phyloP scores from a whole-genome alignment of 2,113 vertebrate genomes.

The Apodemus speciosus region DNA sequence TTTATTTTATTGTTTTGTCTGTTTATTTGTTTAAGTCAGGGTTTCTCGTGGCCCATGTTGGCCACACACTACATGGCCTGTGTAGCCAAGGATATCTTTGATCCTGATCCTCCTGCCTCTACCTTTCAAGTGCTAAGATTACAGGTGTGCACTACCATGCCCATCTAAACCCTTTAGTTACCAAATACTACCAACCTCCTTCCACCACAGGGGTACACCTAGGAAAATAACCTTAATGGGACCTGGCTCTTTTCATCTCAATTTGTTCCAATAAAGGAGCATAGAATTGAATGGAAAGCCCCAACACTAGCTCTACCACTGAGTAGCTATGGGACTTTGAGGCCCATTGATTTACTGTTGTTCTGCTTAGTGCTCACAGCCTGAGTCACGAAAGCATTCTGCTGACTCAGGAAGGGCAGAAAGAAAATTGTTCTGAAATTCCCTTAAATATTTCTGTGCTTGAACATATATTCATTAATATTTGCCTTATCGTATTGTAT shows the following conservation, averaged over 20 bases:
- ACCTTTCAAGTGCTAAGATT: not conserved
- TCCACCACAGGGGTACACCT: not conserved
- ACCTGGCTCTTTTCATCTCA: not conserved
- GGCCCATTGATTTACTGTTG: not conserved
- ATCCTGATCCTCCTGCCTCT: not conserved
- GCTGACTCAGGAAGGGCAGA: not conserved
- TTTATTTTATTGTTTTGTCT: not conserved
- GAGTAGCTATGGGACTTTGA: not conserved
- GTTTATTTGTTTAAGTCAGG: not conserved
- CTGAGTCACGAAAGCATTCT: not conserved
- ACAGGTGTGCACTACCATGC: not conserved
- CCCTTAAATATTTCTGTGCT: slow-evolving; percentile 2
- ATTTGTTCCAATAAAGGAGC: slow-evolving; percentile 29
- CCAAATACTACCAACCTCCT: not conserved
- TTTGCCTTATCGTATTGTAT: slow-evolving; percentile 2
- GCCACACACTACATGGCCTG: not conserved
- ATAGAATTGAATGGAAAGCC: slow-evolving; percentile 10
- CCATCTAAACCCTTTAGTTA: slow-evolving; percentile 3
- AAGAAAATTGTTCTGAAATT: not conserved
- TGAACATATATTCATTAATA: not conserved
- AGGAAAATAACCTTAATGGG: not conserved
- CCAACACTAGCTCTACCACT: not conserved
- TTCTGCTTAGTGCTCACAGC: not conserved
- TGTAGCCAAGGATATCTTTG: not conserved
- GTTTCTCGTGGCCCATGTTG: not conserved